Evolutionary conservation across 1,140 invertebrate genomes (phyloP).

Genomic region (Cydia fagiglandana): DNA sequence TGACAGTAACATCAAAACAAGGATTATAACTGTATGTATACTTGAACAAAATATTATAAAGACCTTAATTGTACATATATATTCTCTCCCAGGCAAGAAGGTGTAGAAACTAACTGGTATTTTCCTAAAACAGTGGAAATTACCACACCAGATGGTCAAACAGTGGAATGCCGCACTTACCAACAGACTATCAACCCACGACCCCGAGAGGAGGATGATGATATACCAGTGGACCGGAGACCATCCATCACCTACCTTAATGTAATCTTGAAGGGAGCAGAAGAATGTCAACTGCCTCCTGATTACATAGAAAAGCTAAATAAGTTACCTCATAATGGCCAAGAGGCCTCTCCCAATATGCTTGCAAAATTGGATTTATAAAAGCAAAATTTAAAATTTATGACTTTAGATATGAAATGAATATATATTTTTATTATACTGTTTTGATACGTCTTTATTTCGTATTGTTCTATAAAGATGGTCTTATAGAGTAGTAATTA

Average conservation of each 20-base stretch:
- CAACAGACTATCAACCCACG: conserved; percentile 80
- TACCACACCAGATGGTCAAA: conserved; percentile 74
- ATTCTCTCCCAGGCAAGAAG: conserved; percentile 84
- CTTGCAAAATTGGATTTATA: conserved; percentile 55
- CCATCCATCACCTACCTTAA: conserved; percentile 87
- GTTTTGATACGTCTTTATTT: not conserved
- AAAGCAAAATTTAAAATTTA: not conserved
- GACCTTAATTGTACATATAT: too few relatives aligned
- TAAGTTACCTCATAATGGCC: conserved; percentile 68
- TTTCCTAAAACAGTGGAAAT: conserved; percentile 82
- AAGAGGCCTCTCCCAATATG: conserved; percentile 63
- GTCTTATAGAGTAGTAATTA: too few relatives aligned
- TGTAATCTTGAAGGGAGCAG: conserved; percentile 83
- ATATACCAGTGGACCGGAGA: conserved; percentile 79
- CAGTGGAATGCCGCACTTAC: conserved; percentile 83
- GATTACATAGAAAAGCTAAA: conserved; percentile 63
- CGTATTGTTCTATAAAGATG: too few relatives aligned
- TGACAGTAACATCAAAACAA: not conserved
- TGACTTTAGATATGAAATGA: not conserved
- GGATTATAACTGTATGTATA: too few relatives aligned
- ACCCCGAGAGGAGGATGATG: conserved; percentile 58
- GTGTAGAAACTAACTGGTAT: conserved; percentile 85
- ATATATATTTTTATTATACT: not conserved
- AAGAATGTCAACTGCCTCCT: conserved; percentile 82
- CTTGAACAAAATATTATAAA: too few relatives aligned